These are phyloP conservation scores for Eretmocerus hayati DNA, from an alignment of 2,888 invertebrate genomes.

Conservation along the genomic window DNA sequence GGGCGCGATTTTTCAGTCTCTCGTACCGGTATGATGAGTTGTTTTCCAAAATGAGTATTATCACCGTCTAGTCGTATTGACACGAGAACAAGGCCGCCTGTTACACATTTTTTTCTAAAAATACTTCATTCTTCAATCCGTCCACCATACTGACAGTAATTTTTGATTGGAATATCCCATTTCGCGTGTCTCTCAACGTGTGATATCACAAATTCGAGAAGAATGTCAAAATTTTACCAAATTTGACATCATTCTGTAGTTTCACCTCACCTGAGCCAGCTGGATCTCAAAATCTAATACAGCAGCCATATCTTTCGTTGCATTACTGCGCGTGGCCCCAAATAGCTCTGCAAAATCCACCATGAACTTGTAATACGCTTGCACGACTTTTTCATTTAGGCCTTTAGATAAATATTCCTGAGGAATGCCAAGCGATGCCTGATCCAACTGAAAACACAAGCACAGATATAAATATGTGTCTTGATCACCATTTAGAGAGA, in stretches of 20 bases:
- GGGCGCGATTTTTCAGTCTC: no score
- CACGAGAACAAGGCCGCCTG: no score
- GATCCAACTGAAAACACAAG: conserved; percentile 65
- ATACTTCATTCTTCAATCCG: no score
- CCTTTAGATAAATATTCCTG: conserved; percentile 81
- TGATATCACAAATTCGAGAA: no score
- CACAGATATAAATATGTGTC: conserved; percentile 9
- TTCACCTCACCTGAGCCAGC: conserved; percentile 74
- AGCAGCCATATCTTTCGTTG: conserved; percentile 64
- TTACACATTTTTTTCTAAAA: no score
- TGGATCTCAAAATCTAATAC: conserved; percentile 81
- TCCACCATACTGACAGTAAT: no score
- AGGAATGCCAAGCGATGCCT: conserved; percentile 73
- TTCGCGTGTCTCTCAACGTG: no score
- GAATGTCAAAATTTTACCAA: no score
- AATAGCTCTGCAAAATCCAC: conserved; percentile 77
- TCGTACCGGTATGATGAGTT: no score
- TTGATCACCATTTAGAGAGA: conserved; percentile 2
- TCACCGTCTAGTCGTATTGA: no score
- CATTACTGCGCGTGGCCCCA: conserved; percentile 62
- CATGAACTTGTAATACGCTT: conserved; percentile 78
- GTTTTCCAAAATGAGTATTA: no score
- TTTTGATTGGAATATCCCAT: no score
- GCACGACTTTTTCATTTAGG: conserved; percentile 71
- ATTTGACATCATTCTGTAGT: background rate